Evolutionary conservation across 2,113 vertebrate genomes (phyloP), one percentile per base, ranked within the genome.

Genomic region (Ginglymostoma cirratum): DNA sequence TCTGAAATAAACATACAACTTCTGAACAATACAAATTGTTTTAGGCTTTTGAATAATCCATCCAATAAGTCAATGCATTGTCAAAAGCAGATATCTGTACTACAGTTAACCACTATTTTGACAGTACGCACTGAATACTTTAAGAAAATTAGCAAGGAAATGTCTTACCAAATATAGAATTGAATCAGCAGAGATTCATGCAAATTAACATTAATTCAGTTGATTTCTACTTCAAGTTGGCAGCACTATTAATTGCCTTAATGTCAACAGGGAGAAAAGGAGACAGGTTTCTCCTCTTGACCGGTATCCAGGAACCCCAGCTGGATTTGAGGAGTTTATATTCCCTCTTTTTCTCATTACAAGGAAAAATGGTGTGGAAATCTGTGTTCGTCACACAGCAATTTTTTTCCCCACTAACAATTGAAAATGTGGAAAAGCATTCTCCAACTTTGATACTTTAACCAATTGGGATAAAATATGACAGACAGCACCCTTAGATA

Each of bases 1-100:
- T 96, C 97, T 98, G 34, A 34, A 94, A 1, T 96, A 38, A 92
- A n/a, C 86, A 24, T 72, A 61, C 94, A 42, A 96, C 42, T n/a
- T 96, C 15, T 95, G 55, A 19, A 78, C 14, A 66, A 65, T 34
- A 66, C 21, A 27, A 96, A 12, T 38, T 21, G 4, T 67, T 34
- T 61, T 66, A 34, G 38, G 38, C 14, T 42, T 94, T 69, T 66
- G 45, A 55, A 95, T 65, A 65, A 66, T 67, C 42, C 0, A 7
- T 38, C 6, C 24, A 80, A 96, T 65, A 83, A 45, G 23, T 52
- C 24, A 24, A 61, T 66, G 65, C 5, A 7, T 87, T 69, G 38
- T 86, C 61, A 96, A 42, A 45, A 65, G n/a, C n/a, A n/a, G n/a
- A n/a, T n/a, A n/a, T n/a, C n/a, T n/a, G n/a, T n/a, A n/a, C n/a